These are phyloP conservation scores for Diplodus sargus DNA, from an alignment of 2,797 vertebrate species.

Conservation along the genomic window DNA sequence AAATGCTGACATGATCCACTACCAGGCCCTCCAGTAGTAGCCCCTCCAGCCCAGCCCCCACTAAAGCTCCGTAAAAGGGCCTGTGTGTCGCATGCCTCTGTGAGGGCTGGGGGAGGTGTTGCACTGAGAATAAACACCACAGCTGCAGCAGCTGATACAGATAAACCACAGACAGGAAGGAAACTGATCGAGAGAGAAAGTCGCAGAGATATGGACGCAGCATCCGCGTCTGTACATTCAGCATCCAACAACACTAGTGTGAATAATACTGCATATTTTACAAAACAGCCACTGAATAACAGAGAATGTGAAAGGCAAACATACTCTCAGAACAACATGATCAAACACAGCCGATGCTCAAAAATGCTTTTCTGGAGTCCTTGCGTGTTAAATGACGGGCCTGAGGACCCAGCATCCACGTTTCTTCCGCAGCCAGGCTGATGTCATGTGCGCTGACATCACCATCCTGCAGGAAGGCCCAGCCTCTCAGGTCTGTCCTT, in stretches of 20 bases:
- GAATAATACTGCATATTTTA: not conserved
- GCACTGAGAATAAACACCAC: conserved; percentile 60
- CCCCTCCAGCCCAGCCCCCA: not conserved
- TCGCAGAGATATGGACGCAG: not conserved
- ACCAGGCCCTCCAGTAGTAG: conserved; percentile 3
- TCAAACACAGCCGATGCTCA: not conserved
- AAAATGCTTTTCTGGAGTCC: not conserved
- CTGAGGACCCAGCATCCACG: conserved; percentile 30
- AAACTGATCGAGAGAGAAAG: conserved; percentile 5
- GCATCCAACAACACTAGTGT: not conserved
- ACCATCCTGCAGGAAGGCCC: conserved; percentile 54
- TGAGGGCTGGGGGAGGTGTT: conserved; percentile 44
- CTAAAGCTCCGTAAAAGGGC: conserved; percentile 63
- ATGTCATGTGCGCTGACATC: conserved; percentile 73
- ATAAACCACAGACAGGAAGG: conserved; percentile 44
- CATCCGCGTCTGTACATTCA: not conserved
- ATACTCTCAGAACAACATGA: not conserved
- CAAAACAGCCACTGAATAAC: not conserved
- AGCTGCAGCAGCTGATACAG: conserved; percentile 41
- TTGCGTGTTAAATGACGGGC: not conserved
- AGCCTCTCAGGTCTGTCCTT: conserved; percentile 41
- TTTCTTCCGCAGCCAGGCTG: conserved; percentile 39
- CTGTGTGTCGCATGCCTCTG: conserved; percentile 2
- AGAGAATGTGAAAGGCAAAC: not conserved
- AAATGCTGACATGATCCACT: conserved; percentile 22